Percentiles rank a stretch among this genome's conserved stretches.
Conservation (phyloP, 2,888 invertebrate species). For the Herminia tarsipennalis region DNA sequence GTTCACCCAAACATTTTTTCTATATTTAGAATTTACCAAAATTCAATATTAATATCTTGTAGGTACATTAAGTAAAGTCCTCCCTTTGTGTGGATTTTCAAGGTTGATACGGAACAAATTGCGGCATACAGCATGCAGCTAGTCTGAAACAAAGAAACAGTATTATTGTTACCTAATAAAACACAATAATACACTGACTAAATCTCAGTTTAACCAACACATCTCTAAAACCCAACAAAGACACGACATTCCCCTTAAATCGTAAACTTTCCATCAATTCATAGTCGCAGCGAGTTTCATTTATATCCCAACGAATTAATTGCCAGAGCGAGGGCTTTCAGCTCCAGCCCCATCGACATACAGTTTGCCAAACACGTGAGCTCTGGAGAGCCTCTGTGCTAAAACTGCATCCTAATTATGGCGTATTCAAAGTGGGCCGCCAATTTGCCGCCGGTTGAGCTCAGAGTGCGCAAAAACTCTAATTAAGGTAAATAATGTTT, state of each 20-base stretch:
- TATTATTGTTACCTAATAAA: no score
- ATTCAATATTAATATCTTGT: no score
- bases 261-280: slow-evolving; percentile 43
- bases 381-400: slow-evolving; percentile 59
- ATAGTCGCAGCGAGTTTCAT: slow-evolving; percentile 55
- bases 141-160: no score
- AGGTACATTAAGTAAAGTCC: no score
- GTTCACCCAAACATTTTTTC: no score
- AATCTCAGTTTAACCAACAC: not conserved
- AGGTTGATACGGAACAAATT: no score
- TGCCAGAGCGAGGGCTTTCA: slow-evolving; percentile 58
- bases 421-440: slow-evolving; percentile 70
- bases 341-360: slow-evolving; percentile 61
- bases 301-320: slow-evolving; percentile 59
- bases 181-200: no score
- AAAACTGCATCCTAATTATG: slow-evolving; percentile 79
- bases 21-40: no score
- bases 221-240: slow-evolving; percentile 8
- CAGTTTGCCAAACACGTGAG: slow-evolving; percentile 67
- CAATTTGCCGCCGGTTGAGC: slow-evolving; percentile 74
- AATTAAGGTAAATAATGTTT: slow-evolving; percentile 84
- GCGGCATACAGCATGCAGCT: no score
- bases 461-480: slow-evolving; percentile 66
- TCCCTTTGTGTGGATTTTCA: no score
- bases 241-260: slow-evolving; percentile 23